Conservation (phyloP, 92 coral and sea anemone species). For the Palythoa grandis region DNA sequence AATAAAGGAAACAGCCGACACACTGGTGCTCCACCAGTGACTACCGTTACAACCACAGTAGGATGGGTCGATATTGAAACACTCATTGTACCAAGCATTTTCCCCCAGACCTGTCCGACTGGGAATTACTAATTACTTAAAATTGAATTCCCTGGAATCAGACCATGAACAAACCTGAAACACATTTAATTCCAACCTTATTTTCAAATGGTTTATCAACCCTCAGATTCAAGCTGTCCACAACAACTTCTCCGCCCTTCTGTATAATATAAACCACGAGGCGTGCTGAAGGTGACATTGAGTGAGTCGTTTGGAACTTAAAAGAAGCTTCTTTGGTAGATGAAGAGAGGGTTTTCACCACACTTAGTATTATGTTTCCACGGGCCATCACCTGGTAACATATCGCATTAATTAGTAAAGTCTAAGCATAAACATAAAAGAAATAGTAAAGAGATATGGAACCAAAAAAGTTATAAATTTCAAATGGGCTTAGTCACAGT, state of each 20-base stretch:
- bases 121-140: too few relatives aligned
- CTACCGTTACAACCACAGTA: too few relatives aligned
- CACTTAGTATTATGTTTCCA: constrained; percentile 66
- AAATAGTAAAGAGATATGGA: too few relatives aligned
- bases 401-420: neutral
- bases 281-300: constrained; percentile 89
- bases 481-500: too few relatives aligned
- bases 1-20: too few relatives aligned
- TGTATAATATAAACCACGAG: constrained; percentile 78
- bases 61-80: too few relatives aligned
- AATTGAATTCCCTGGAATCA: too few relatives aligned
- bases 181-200: constrained; percentile 53
- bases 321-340: constrained; percentile 62
- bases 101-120: too few relatives aligned
- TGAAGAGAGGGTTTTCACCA: constrained; percentile 41
- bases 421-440: too few relatives aligned
- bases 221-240: constrained; percentile 79
- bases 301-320: constrained; percentile 52
- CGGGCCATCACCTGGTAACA: constrained; percentile 72
- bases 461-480: too few relatives aligned
- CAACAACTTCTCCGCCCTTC: constrained; percentile 82
- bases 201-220: constrained; percentile 87
- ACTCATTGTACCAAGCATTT: too few relatives aligned
- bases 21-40: too few relatives aligned
- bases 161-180: neutral